phyloP scores from a whole-genome alignment of 2,113 vertebrate species.

The Machaerirhynchus nigripectus region DNA sequence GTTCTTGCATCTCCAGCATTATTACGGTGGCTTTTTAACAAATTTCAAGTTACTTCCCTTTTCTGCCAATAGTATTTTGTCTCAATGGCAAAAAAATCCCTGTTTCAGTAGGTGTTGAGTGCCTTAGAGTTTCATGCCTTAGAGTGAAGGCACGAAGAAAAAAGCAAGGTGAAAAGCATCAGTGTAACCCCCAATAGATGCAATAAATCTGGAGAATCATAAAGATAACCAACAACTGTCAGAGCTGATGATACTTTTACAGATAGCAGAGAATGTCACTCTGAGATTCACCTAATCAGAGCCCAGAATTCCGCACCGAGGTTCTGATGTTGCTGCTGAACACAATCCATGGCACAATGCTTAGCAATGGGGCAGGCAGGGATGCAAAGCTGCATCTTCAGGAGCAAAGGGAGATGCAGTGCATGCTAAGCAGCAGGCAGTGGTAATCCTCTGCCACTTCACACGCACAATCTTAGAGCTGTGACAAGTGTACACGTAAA shows the following conservation, averaged over 20 bases:
- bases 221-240: not conserved
- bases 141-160: not conserved
- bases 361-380: not conserved
- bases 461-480: constrained; percentile 9
- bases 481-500: constrained; percentile 27
- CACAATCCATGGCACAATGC: not conserved
- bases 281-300: not conserved
- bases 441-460: constrained; percentile 37
- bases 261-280: not conserved
- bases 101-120: not conserved
- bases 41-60: not conserved
- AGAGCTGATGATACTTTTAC: not conserved
- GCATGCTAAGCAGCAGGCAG: constrained; percentile 37
- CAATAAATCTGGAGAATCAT: not conserved
- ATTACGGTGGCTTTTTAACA: not conserved
- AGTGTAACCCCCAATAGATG: not conserved
- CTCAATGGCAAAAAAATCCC: not conserved
- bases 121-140: not conserved
- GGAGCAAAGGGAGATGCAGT: not conserved
- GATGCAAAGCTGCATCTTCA: not conserved
- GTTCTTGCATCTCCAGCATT: not conserved
- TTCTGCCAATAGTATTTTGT: not conserved
- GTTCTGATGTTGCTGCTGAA: not conserved
- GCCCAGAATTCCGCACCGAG: not conserved
- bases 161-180: not conserved